Evolutionary conservation across 2,113 vertebrate genomes (phyloP).

Genomic region (Pseudonaja textilis): DNA sequence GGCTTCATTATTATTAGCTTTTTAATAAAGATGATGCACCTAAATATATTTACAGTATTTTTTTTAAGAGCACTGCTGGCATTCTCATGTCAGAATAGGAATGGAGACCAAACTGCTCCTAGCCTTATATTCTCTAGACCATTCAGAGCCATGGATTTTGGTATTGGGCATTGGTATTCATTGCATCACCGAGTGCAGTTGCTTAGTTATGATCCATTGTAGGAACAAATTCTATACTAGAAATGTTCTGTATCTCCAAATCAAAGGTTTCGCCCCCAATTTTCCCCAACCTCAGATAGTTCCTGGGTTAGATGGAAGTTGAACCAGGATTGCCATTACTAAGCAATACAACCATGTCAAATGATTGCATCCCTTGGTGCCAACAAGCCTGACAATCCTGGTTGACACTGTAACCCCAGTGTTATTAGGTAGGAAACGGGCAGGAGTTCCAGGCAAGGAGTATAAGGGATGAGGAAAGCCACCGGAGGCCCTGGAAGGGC

Average conservation of each 20-base stretch:
- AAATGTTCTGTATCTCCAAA: background rate
- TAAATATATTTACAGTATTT: background rate
- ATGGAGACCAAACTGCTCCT: background rate
- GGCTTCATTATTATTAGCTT: no score
- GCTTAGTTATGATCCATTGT: background rate
- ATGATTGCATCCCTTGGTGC: background rate
- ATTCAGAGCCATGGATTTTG: background rate
- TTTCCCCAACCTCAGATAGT: background rate
- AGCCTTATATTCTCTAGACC: background rate
- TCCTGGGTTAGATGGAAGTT: background rate
- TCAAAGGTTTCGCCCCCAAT: background rate
- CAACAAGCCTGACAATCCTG: background rate
- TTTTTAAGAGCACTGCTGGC: background rate
- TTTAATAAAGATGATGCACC: no score
- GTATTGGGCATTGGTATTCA: background rate
- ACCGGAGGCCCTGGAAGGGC: background rate
- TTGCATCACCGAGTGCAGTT: background rate
- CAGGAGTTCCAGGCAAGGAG: background rate
- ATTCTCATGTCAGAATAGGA: background rate
- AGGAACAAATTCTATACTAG: background rate
- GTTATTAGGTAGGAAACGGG: background rate
- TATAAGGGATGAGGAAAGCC: background rate
- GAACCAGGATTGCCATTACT: background rate
- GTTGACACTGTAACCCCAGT: background rate
- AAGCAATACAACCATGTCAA: background rate